A percentile compares a stretch with the other conserved stretches of the same genome.
These are phyloP conservation scores for Teinopalpus imperialis DNA, from an alignment of 2,888 invertebrate species.

Conservation along the genomic window DNA sequence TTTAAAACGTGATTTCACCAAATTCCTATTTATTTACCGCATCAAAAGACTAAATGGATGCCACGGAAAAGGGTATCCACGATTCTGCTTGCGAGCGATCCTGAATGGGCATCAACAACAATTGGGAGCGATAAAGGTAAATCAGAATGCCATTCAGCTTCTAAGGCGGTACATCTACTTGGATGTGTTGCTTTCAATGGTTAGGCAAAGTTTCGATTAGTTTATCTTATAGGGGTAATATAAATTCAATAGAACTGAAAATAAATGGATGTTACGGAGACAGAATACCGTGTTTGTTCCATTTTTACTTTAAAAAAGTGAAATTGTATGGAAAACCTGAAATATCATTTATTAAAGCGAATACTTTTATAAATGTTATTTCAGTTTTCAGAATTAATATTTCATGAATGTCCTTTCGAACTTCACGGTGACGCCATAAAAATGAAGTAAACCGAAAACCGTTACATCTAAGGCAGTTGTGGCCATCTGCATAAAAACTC, in stretches of 20 bases:
- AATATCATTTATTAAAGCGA: no score
- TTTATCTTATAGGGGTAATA: neutral
- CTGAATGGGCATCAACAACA: conserved; percentile 55
- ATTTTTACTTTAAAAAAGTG: conserved; percentile 9
- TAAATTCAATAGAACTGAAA: conserved; percentile 7
- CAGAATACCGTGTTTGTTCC: conserved; percentile 1
- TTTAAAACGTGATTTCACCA: conserved; percentile 30
- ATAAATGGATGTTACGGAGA: neutral
- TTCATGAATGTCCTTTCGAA: conserved; percentile 31
- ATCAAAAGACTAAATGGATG: conserved; percentile 47
- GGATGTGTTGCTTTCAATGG: neutral
- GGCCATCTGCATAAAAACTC: conserved; percentile 41
- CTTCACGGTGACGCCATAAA: conserved; percentile 38
- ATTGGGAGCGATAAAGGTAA: conserved; percentile 50
- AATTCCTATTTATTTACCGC: conserved; percentile 28
- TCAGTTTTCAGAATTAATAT: conserved; percentile 21
- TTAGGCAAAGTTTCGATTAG: neutral
- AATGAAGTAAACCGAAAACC: conserved; percentile 40
- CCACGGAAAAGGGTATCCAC: conserved; percentile 50
- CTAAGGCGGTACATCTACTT: conserved; percentile 38
- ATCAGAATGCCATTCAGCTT: conserved; percentile 49
- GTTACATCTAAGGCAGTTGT: conserved; percentile 35
- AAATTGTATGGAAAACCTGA: no score
- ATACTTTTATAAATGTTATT: conserved; percentile 9
- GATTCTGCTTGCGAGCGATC: conserved; percentile 48